Percentiles rank a stretch among this genome's conserved stretches.
phyloP scores from a whole-genome alignment of 2,888 invertebrate genomes.

The Apotomis capreana region DNA sequence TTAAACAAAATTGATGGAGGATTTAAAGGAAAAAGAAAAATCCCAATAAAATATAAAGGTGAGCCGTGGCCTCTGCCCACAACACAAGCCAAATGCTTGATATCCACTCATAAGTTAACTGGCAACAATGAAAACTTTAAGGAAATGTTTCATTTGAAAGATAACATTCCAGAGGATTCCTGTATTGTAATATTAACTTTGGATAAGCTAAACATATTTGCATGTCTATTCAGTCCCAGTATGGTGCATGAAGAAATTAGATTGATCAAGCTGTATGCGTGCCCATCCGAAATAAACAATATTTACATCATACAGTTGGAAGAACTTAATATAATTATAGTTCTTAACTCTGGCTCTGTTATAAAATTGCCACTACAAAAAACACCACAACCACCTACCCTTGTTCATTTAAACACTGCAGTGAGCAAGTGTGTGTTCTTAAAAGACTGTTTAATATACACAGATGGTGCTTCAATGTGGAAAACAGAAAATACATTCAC shows the following conservation, averaged over 20 bases:
- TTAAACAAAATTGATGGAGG: slow-evolving; percentile 58
- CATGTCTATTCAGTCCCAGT: slow-evolving; percentile 54
- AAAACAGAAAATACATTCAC: slow-evolving; percentile 58
- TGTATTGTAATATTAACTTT: slow-evolving; percentile 56
- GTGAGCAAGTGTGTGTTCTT: slow-evolving; percentile 56
- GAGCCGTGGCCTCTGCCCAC: slow-evolving; percentile 45
- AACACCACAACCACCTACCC: slow-evolving; percentile 45
- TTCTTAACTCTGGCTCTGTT: slow-evolving; percentile 65
- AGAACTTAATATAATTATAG: slow-evolving; percentile 55
- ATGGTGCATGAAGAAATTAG: slow-evolving; percentile 48
- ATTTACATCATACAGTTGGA: slow-evolving; percentile 54
- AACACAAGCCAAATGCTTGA: slow-evolving; percentile 49
- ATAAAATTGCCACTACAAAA: slow-evolving; percentile 56
- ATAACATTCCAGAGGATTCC: slow-evolving; percentile 43
- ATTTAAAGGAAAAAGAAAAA: slow-evolving; percentile 54
- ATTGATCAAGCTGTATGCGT: slow-evolving; percentile 58
- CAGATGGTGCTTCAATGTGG: slow-evolving; percentile 71
- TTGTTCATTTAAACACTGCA: slow-evolving; percentile 66
- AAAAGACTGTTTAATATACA: slow-evolving; percentile 61
- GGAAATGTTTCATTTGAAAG: slow-evolving; percentile 47
- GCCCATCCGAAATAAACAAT: slow-evolving; percentile 64
- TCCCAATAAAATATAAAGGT: slow-evolving; percentile 46
- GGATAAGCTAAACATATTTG: slow-evolving; percentile 58
- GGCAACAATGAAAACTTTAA: slow-evolving; percentile 48
- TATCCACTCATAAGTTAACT: slow-evolving; percentile 47